Evolutionary conservation across 1,140 invertebrate species (phyloP), one percentile per base, ranked within the genome.

Genomic region (Phortica variegata): DNA sequence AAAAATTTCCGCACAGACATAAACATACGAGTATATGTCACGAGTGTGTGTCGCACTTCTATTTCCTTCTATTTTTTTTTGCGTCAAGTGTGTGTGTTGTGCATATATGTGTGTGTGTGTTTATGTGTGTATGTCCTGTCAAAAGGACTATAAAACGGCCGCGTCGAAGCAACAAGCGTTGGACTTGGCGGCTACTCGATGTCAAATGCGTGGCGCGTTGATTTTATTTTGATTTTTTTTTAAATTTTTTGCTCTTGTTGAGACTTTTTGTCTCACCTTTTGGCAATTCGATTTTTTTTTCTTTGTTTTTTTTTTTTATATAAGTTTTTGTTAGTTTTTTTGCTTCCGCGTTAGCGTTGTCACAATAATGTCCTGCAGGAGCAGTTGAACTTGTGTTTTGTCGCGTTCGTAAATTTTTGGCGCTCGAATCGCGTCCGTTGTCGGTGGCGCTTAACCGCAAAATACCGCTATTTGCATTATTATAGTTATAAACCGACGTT

Each of bases 111-210:
- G 34, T 34, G 43, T 31, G 19, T 29, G 32, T 37, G 16, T 6
- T 10, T 41, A 8, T 19, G 34, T 34, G 19, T 49, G 33, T 49
- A 29, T 65, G 57, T 50, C 61, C 65, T 61, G 58, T 61, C 61
- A 46, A 61, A 57, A 37, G 52, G 17, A 39, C 38, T 18, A 31
- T 12, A 31, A 7, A 31, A 31, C 29, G 29, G 29, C 7, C 7
- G 29, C 12, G 29, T 7, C 29, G 26, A 45, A 45, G 61, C 61
- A 63, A 63, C 61, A 63, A 63, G 61, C 54, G 50, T 47, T 60
- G 47, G 49, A 54, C 56, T 51, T 63, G 60, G 10, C 5, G 23
- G 23, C 23, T 60, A 53, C 56, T 54, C 56, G 51, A 54, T 47
- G 45, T 57, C 19, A 12, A 42, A 16, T 21, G 18, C 31, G 20